Base-by-base conservation (phyloP, 2,888 invertebrate species). In the Hartigia nigra region DNA sequence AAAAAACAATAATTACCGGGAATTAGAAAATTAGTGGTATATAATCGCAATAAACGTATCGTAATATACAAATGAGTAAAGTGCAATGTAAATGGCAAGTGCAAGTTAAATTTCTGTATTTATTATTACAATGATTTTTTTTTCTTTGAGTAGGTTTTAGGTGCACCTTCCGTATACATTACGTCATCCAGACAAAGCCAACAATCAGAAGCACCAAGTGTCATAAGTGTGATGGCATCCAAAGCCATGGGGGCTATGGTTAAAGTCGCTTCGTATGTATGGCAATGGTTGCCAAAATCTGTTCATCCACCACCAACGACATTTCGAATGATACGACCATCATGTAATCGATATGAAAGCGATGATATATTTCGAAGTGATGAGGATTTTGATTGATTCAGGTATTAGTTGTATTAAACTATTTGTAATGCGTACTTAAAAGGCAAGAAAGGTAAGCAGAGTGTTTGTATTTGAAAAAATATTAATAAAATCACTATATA, bases 171-270 rank as follows among this genome's bases (percentile, higher is more conserved):
- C 11, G 75, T 75, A 3, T 35, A 3, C 23, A 32, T 75, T 34
- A 75, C 32, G 75, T 75, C 75, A 31, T n/a, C 11, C 5, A 31
- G 31, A 31, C 12, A 36, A 37, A 37, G 4, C 0, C 12, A 31
- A 72, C 23, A 55, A 2, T 55, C 55, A 55, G 55, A 55, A 55
- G 31, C 72, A 34, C 31, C 72, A 34, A 32, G 32, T 34, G 32
- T 32, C 5, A 72, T 72, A 12, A 72, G 34, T 23, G 14, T 23
- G 72, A 5, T 86, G 23, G 82, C 83, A n/a, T 78, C 81, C 1
- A 84, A 81, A 77, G 77, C 80, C 14, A 74, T 86, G 69, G 79
- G 82, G 35, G 79, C 76, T 4, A n/a, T 85, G 36, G 74, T 84
- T 31, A 84, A 80, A 74, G 81, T 77, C 23, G 83, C 82, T 2